Conservation (phyloP, 2,797 vertebrate genomes). For the Benthosema pterotum region DNA sequence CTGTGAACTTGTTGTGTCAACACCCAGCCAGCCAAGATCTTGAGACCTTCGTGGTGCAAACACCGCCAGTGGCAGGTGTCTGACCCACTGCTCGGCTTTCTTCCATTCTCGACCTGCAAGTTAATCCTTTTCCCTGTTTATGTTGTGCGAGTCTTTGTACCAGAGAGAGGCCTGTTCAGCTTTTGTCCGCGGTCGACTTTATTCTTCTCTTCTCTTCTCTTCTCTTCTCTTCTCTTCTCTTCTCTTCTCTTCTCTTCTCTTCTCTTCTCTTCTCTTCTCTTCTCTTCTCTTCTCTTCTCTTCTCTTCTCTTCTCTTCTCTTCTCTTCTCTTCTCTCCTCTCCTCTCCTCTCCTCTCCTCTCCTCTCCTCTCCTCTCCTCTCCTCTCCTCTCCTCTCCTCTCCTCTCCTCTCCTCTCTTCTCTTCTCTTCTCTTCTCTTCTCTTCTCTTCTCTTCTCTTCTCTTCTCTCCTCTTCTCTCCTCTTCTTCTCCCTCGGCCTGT, state of each 20-base stretch:
- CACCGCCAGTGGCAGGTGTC: conserved; percentile 12
- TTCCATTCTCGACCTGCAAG: background rate
- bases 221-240: background rate
- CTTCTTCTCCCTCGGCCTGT: background rate
- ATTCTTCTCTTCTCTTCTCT: background rate
- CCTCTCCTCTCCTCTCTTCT: background rate
- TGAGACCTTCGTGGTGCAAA: conserved; percentile 16
- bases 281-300: too few species aligned
- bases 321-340: background rate
- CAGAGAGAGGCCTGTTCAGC: background rate
- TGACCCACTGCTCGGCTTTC: background rate
- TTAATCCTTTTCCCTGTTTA: background rate
- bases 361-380: background rate
- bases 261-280: background rate
- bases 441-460: background rate
- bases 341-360: background rate
- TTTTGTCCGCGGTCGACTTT: background rate
- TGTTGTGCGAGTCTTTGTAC: conserved; percentile 2
- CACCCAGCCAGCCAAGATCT: conserved; percentile 24
- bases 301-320: background rate
- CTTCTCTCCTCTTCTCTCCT: background rate
- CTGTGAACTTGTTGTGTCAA: conserved; percentile 28
- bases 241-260: background rate
- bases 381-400: too few species aligned
- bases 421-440: background rate